Base-by-base conservation (phyloP, 1,140 invertebrate species). In the Trichomalopsis sarcophagae region DNA sequence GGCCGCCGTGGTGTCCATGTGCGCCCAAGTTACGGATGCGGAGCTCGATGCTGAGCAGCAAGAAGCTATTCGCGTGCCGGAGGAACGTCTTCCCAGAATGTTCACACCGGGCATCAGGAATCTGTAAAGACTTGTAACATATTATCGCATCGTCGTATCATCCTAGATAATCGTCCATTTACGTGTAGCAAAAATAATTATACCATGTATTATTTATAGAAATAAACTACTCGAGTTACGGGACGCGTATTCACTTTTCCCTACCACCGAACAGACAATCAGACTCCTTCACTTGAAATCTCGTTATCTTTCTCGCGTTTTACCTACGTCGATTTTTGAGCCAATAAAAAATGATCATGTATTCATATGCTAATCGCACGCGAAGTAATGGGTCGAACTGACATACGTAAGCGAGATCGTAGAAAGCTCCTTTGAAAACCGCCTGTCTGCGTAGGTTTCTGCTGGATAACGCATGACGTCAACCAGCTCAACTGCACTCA, bases 401-500 rank as follows among this genome's bases (percentile, higher is more conserved):
- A 5, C 2, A n/a, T 62, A n/a, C n/a, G 3, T 5, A 62, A 62
- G 55, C 6, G 17, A 14, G 4, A 62, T 21, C 4, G 7, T 62
- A 7, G 4, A 21, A 17, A 21, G 17, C 17, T 0, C n/a, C 55
- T 14, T 62, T 62, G 17, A n/a, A 62, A 21, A 62, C 7, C 55
- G 4, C n/a, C 17, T 27, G 27, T 76, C 7, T 44, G 2, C 27
- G 33, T 36, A 77, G 55, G 74, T 21, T 83, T 77, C 30, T 77
- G 74, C 23, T 83, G 47, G 47, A 2, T 77, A 11, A 44, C 36
- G 3, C 75, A 40, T 0, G 23, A 27, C n/a, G n/a, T 68, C 62
- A 62, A 83, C 11, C 27, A 21, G 11, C 13, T 83, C 21, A 83
- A 77, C 5, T 77, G 74, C 11, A 66, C 50, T 21, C 62, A 83